Base-by-base conservation (phyloP, 2,888 invertebrate species). In the Tenthredo livida region DNA sequence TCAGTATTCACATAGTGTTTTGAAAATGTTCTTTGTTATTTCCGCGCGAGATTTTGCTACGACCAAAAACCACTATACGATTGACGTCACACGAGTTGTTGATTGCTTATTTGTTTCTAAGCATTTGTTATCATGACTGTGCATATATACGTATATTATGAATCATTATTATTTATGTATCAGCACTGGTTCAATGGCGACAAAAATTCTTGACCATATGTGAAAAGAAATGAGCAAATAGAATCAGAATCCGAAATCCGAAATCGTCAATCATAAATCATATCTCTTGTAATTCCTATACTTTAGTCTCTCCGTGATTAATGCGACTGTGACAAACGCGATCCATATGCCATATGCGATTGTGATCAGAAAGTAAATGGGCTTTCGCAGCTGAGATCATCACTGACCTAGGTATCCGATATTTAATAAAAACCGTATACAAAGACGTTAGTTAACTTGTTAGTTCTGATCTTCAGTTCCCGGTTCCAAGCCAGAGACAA, bases 381-480 rank as follows among this genome's bases (percentile, higher is more conserved):
- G n/a, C 21, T 61, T 61, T 21, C 21, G 4, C 25, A 10, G 12
- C 21, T 61, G 33, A 67, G 67, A 33, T 33, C 33, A 67, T 33
- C 12, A 17, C 67, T 67, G 67, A 67, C 67, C 67, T 67, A 73
- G 73, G 25, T 21, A 43, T 43, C 21, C n/a, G n/a, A 73, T 73
- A 5, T 73, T 29, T 73, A 17, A 50, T 37, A 54, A 77, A 77
- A 77, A 54, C 29, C 2, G 77, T 47, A 33, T 29, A 77, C 77
- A 54, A 77, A 77, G 77, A 33, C 54, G 77, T 54, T 77, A 17
- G 77, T 77, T 61, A 80, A 80, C 61, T 80, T 50, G 80, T 80
- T 80, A 29, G 40, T 80, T 80, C 77, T 58, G 21, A 80, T 80
- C 12, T 25, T 58, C 15, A 21, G 80, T 61, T 80, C 80, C 61